A percentile compares a stretch with the other conserved stretches of the same genome.
Evolutionary conservation across 2,113 vertebrate species (phyloP).

Genomic region (Oriolus oriolus): DNA sequence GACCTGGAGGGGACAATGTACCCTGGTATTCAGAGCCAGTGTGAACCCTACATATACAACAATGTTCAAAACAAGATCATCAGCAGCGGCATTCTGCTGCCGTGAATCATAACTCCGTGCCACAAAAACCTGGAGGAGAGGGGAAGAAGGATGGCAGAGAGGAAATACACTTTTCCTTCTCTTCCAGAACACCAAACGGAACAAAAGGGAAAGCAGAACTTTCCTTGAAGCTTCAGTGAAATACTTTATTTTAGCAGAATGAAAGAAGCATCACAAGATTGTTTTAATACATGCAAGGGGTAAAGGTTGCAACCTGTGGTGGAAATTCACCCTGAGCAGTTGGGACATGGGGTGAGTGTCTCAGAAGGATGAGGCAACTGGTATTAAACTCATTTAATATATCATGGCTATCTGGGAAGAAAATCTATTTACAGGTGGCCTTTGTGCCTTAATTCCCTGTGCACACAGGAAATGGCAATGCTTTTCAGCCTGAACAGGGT

Average conservation of each 20-base stretch:
- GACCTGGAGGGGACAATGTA: background rate
- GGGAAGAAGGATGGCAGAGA: background rate
- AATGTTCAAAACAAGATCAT: background rate
- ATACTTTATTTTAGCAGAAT: background rate
- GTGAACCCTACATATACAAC: background rate
- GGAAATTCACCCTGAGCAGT: background rate
- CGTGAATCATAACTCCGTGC: too few relatives aligned
- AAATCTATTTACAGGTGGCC: background rate
- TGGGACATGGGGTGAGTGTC: background rate
- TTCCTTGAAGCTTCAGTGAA: background rate
- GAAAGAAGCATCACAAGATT: background rate
- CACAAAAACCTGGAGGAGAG: background rate
- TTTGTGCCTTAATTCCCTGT: background rate
- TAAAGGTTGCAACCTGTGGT: background rate
- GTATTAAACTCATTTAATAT: background rate
- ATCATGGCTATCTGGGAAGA: background rate
- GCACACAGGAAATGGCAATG: background rate
- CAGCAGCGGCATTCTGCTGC: background rate
- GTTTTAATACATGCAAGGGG: background rate
- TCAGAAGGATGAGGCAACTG: background rate
- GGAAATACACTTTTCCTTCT: background rate
- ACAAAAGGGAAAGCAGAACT: background rate
- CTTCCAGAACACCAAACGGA: background rate
- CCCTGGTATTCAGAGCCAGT: background rate
- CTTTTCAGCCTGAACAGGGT: background rate